A percentile compares a stretch with the other conserved stretches of the same genome.
Conservation (phyloP, 2,888 invertebrate genomes). For the Glomeris marginata region DNA sequence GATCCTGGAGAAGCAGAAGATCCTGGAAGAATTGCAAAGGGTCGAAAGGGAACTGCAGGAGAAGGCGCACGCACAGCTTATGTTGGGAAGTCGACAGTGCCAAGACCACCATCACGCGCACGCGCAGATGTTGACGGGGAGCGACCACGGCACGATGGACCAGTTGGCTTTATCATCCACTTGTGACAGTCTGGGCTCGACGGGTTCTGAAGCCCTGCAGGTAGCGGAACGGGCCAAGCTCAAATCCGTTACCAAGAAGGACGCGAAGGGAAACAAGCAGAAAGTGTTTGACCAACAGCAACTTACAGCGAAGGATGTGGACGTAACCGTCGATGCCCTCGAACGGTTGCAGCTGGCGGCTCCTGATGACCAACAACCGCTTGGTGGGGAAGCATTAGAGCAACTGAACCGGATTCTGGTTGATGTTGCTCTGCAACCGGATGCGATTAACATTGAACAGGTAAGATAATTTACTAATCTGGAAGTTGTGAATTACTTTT, state of each 20-base stretch:
- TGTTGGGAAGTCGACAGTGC: conserved; percentile 17
- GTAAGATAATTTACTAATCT: no score
- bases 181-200: not conserved
- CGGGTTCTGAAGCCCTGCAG: not conserved
- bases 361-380: no score
- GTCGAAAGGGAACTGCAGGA: conserved; percentile 49
- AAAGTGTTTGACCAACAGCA: not conserved
- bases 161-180: not conserved
- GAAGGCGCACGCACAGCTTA: conserved; percentile 27
- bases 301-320: no score
- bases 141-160: not conserved
- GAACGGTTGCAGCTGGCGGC: no score
- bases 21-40: conserved; percentile 52
- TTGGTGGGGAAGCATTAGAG: no score
- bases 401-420: no score
- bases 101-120: conserved; percentile 4
- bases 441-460: no score
- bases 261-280: not conserved
- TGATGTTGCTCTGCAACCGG: no score
- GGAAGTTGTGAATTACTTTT: no score
- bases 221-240: not conserved
- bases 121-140: conserved; percentile 2
- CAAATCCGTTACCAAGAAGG: conserved; percentile 3
- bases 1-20: conserved; percentile 49
- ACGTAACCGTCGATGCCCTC: no score